Base-by-base conservation (phyloP, 1,140 invertebrate genomes). In the Sinella curviseta region DNA sequence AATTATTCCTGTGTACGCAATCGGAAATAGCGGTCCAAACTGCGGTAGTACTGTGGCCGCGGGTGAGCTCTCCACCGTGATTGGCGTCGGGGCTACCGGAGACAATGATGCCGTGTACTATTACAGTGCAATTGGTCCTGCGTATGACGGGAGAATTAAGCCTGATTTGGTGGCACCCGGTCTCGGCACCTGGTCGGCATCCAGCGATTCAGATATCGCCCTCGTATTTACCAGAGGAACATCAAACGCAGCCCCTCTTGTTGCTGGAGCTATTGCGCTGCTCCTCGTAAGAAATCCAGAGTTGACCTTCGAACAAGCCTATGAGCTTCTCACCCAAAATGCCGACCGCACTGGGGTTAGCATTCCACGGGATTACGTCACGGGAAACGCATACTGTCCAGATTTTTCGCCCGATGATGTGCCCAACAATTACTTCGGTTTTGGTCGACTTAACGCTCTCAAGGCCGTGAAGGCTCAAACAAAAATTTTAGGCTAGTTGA, bases 11-110 rank as follows among this genome's bases (percentile, higher is more conserved):
- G 67, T 78, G 28, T 74, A 54, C 28, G 8, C 67, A 1, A 74
- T 48, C 16, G 77, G 77, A 28, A n/a, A 70, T 24, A 35, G 1
- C 14, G 74, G 74, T 4, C 16, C 57, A 8, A 8, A 26, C 4
- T 65, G 57, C 24, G 8, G 26, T n/a, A 65, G 76, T 33, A 54
- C 77, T 55, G 28, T 78, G 24, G 14, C 80, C 80, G 12, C 76
- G 65, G 30, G 76, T 75, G 34, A n/a, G 55, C 0, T 16, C 12
- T 16, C 24, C 12, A 39, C 75, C 65, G 76, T 81, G 14, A 78
- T 81, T 70, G 80, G 76, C 26, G 80, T 81, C 24, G 80, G 80
- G 16, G 74, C 70, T 16, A 78, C 77, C 14, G 55, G 39, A n/a
- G 0, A 26, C 39, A 80, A 34, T 14, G 0, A n/a, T n/a, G 74